A percentile compares a stretch with the other conserved stretches of the same genome.
phyloP scores from a whole-genome alignment of 2,113 vertebrate species.

The Petromus typicus region DNA sequence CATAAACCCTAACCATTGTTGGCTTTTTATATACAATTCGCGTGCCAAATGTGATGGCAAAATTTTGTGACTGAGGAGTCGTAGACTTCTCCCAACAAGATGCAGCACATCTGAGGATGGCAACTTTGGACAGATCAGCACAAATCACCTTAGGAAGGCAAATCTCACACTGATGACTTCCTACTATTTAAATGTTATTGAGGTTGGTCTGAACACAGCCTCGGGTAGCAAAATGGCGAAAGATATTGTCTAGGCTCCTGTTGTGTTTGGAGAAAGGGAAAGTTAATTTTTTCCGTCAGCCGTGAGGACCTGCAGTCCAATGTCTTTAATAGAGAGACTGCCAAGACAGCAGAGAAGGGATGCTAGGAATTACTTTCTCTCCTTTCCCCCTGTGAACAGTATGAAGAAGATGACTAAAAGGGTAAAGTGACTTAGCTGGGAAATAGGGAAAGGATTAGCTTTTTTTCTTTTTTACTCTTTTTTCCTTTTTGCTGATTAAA shows the following conservation, averaged over 20 bases:
- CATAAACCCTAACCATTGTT: neutral
- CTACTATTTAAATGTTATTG: neutral
- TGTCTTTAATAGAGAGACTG: constrained; percentile 6
- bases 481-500: constrained; percentile 64
- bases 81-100: neutral
- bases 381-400: constrained; percentile 15
- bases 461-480: constrained; percentile 64
- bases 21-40: neutral
- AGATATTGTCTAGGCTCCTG: neutral
- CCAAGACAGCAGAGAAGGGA: neutral
- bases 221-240: neutral
- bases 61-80: constrained; percentile 47
- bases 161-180: neutral
- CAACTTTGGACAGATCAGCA: neutral
- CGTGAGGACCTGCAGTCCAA: neutral
- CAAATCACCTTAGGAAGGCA: neutral
- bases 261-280: constrained; percentile 17
- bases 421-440: constrained; percentile 2
- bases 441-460: constrained; percentile 52
- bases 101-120: constrained; percentile 19
- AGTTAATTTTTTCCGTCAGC: constrained; percentile 6
- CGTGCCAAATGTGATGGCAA: neutral
- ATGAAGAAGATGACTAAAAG: constrained; percentile 22
- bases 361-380: constrained; percentile 26
- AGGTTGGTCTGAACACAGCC: neutral